Conservation (phyloP, 2,888 invertebrate genomes). For the Cylindroiulus punctatus region DNA sequence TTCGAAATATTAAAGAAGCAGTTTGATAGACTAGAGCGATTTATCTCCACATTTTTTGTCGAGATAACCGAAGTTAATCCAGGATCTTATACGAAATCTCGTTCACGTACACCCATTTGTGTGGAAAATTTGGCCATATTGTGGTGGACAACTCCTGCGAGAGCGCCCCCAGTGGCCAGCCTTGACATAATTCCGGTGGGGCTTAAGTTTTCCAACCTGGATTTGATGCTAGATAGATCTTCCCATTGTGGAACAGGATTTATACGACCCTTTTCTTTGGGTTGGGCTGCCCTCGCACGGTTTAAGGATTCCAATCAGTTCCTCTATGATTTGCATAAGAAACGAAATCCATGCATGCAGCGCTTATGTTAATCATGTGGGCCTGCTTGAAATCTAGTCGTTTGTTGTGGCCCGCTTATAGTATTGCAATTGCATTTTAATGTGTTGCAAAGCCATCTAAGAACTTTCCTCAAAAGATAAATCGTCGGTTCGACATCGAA, state of each 20-base stretch:
- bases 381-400: neutral
- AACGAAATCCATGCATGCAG: neutral
- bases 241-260: neutral
- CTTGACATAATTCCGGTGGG: slow-evolving; percentile 31
- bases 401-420: neutral
- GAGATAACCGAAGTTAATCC: too few species aligned
- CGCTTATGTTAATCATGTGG: neutral
- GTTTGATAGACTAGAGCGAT: too few species aligned
- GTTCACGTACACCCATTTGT: too few species aligned
- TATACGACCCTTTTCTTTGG: neutral
- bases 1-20: too few species aligned
- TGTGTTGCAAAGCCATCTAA: neutral
- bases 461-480: neutral
- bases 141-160: neutral
- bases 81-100: too few species aligned
- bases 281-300: neutral
- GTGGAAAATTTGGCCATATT: neutral
- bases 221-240: neutral
- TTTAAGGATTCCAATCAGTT: neutral
- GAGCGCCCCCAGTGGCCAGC: slow-evolving; percentile 16
- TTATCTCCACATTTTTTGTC: too few species aligned
- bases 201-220: neutral
- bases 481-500: neutral
- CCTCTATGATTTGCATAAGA: neutral
- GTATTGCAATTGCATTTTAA: neutral